Conservation (phyloP, 2,797 vertebrate genomes). For the Eulemur albifrons region DNA sequence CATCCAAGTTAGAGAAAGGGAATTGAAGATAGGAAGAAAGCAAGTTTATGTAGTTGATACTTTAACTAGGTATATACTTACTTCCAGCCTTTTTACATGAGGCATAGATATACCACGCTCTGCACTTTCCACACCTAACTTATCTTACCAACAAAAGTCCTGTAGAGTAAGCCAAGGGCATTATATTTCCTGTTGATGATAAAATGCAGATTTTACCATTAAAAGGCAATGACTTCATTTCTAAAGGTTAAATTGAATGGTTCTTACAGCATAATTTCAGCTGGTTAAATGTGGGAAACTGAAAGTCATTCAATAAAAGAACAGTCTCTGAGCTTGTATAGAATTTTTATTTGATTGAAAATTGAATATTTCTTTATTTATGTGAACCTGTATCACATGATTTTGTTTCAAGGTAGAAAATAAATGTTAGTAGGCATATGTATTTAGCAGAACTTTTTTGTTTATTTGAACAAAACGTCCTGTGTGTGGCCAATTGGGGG, state of each 20-base stretch:
- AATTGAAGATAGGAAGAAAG: neutral
- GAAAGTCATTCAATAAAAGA: conserved; percentile 59
- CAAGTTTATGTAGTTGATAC: neutral
- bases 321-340: conserved; percentile 21
- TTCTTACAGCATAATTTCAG: conserved; percentile 55
- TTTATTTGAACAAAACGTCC: neutral
- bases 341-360: conserved; percentile 61
- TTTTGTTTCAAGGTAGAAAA: conserved; percentile 45
- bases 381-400: neutral
- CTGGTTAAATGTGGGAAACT: conserved; percentile 60
- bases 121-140: neutral
- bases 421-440: neutral
- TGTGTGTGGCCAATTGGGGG: neutral
- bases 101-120: neutral
- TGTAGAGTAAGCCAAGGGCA: conserved; percentile 14
- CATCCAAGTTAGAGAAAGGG: neutral
- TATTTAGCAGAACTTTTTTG: neutral
- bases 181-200: conserved; percentile 57
- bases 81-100: neutral
- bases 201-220: conserved; percentile 53
- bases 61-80: neutral
- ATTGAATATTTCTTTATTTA: conserved; percentile 46
- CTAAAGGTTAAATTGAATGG: conserved; percentile 58
- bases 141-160: neutral
- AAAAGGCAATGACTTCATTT: conserved; percentile 57